phyloP scores from a whole-genome alignment of 2,888 invertebrate species.

The Hymenopus coronatus region DNA sequence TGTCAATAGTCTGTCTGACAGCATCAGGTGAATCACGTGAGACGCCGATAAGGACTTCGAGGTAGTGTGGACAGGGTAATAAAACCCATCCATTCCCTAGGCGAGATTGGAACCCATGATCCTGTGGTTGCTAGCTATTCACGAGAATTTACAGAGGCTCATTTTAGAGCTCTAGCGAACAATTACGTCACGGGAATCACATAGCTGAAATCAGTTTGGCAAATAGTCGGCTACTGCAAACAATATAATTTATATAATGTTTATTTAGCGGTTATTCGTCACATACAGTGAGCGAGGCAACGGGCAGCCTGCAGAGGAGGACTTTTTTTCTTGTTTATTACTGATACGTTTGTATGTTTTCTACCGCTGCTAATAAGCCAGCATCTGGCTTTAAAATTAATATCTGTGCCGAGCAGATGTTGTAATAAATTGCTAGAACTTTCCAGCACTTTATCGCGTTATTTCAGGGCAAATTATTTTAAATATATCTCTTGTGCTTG shows the following conservation, averaged over 20 bases:
- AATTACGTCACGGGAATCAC: neutral
- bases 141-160: neutral
- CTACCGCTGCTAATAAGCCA: neutral
- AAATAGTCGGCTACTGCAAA: neutral
- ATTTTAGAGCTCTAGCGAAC: neutral
- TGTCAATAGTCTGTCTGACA: neutral
- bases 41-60: neutral
- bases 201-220: neutral
- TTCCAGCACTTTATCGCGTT: no score
- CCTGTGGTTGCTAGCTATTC: neutral
- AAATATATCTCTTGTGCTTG: no score
- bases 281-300: neutral
- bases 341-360: neutral
- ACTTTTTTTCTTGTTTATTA: neutral
- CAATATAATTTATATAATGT: neutral
- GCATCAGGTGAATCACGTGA: neutral
- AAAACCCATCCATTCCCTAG: neutral
- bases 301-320: neutral
- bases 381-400: neutral
- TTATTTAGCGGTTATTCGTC: neutral
- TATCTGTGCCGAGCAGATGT: neutral
- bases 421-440: no score
- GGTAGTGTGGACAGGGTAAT: neutral
- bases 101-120: neutral
- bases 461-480: no score